Percentiles rank a stretch among this genome's conserved stretches.
Evolutionary conservation across 2,113 vertebrate species (phyloP).

Genomic region (Spilogale gracilis): DNA sequence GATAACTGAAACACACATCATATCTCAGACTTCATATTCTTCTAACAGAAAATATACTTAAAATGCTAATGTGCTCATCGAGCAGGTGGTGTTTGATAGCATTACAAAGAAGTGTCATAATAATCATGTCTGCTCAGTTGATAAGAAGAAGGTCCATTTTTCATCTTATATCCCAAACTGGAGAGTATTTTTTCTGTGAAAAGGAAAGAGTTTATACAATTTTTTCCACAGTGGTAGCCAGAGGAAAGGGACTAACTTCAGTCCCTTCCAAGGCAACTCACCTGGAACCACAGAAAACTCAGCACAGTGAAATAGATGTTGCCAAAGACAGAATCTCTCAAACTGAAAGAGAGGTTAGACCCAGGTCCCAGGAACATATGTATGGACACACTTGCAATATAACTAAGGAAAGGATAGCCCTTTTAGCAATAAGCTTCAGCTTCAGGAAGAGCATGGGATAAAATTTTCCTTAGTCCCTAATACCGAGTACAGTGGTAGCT

Average conservation of each 20-base stretch:
- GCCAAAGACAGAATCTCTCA: neutral
- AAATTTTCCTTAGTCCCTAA: neutral
- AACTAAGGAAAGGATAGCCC: neutral
- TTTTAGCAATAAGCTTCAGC: neutral
- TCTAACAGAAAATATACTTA: constrained; percentile 66
- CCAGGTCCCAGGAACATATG: neutral
- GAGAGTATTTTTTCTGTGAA: constrained; percentile 19
- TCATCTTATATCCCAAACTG: constrained; percentile 35
- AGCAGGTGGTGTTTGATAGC: constrained; percentile 61
- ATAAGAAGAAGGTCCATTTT: constrained; percentile 51
- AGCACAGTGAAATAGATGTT: neutral
- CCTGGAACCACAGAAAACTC: neutral
- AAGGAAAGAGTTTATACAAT: neutral
- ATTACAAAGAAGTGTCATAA: constrained; percentile 34
- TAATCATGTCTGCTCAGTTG: constrained; percentile 28
- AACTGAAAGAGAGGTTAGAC: neutral
- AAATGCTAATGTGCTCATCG: constrained; percentile 67
- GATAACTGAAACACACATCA: constrained; percentile 72
- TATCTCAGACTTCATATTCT: constrained; percentile 68
- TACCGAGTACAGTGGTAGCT: neutral
- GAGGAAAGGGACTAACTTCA: neutral
- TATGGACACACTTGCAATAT: neutral
- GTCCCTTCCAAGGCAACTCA: neutral
- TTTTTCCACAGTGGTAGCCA: neutral
- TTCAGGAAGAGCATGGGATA: neutral